Base-by-base conservation (phyloP, 2,113 vertebrate genomes). In the Cynoglossus semilaevis region DNA sequence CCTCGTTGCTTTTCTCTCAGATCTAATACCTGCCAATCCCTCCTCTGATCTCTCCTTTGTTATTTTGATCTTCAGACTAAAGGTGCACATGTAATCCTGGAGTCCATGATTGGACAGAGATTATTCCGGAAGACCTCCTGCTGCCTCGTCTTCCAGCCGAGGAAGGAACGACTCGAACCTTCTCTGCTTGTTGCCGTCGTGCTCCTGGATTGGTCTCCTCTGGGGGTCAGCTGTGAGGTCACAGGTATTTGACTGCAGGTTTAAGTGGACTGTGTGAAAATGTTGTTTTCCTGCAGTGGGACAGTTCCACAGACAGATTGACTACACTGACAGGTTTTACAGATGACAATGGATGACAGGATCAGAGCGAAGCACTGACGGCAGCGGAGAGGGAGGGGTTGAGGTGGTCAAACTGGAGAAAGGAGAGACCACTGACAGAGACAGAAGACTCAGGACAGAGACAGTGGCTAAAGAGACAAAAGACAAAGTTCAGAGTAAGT, bases 41-140 rank as follows among this genome's bases (percentile, higher is more conserved):
- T 29, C 46, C 16, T 16, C 9, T 60, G 76, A 79, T 77, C 70
- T 64, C 58, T 46, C 17, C 43, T 70, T 79, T 80, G 65, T 75
- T 35, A 15, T 42, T 29, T 15, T 43, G 6, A 15, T 56, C 53
- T 37, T 4, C 8, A n/a, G 46, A 8, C 15, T 14, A 35, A 7
- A 48, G 56, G 22, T 61, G 16, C 12, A n/a, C 34, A 29, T 47
- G 58, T 57, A 35, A 63, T 47, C 29, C 1, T 0, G 46, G 12
- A 8, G 8, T 18, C n/a, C 42, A 36, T 36, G 53, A 62, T 9
- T 16, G 51, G 58, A 51, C 12, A 15, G 40, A 35, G 1, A 14
- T 17, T 12, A 0, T 34, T 10, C 1, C 22, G 35, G 14, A 35
- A 11, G 19, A 15, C 0, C 4, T 43, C 37, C 18, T 12, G 8